Percentiles rank a stretch among this genome's conserved stretches.
Conservation (phyloP, 2,797 vertebrate genomes). For the Peromyscus melanophrys region DNA sequence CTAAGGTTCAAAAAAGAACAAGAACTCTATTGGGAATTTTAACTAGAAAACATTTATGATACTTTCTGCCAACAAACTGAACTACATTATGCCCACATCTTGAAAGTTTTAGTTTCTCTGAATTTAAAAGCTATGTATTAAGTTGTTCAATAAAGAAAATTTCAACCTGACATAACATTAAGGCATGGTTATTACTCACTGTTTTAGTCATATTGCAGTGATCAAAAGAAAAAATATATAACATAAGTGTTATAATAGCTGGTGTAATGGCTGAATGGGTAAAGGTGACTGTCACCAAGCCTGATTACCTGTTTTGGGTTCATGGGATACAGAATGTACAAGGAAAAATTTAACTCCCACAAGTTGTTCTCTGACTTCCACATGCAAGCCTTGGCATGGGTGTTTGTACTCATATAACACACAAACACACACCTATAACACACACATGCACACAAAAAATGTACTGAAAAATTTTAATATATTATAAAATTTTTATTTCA, state of each 20-base stretch:
- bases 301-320: neutral
- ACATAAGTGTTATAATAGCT: neutral
- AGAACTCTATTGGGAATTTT: neutral
- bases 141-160: neutral
- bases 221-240: neutral
- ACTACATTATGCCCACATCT: neutral
- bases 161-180: neutral
- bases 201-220: neutral
- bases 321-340: neutral
- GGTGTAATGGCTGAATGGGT: neutral
- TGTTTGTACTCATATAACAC: neutral
- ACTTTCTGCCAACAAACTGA: neutral
- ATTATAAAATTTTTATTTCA: neutral
- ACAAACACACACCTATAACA: neutral
- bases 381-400: too few species aligned
- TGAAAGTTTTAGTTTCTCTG: neutral
- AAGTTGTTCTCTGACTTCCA: neutral
- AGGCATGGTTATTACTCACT: neutral
- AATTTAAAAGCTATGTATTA: neutral
- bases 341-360: neutral
- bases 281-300: neutral
- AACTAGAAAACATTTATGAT: neutral
- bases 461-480: neutral
- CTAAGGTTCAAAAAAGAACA: neutral
- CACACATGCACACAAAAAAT: neutral